Evolutionary conservation across 1,140 invertebrate genomes (phyloP), one percentile per base, ranked within the genome.

Genomic region (Sarcophaga peregrina): DNA sequence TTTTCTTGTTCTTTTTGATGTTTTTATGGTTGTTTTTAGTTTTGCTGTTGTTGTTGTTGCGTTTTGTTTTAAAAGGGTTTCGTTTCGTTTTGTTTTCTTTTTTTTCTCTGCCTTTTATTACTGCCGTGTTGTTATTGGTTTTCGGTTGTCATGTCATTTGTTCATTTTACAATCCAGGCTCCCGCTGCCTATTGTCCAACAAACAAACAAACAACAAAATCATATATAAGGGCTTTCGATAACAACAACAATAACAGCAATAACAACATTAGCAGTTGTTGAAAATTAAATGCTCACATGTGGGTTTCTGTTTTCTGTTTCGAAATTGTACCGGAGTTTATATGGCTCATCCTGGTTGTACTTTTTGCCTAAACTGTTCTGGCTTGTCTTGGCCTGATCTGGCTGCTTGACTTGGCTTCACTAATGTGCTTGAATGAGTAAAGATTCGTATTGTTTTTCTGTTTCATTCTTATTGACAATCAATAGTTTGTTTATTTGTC

Each of bases 271-370:
- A 47, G 50, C 75, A 78, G 47, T 78, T 78, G 75, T 78, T 52
- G 75, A 78, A 78, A 37, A 78, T 78, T 78, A 78, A 78, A 78
- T 78, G 75, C 75, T 78, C 75, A 78, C 75, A 78, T 78, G 75
- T 78, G 48, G 75, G 75, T 78, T 68, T 50, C 15, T 50, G 50
- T 78, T 48, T 52, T 17, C n/a, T 78, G 46, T 48, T 76, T 37
- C 25, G 1, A 37, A 37, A 37, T 37, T 37, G 25, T 37, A 37
- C 25, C 25, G 25, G 25, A n/a, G 1, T 37, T 37, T 37, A 4
- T 37, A 2, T 37, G 25, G 25, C 25, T 37, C 25, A 37, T 37
- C 25, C 25, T 37, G 25, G 1, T 4, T 37, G 25, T 37, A 37
- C 25, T 1, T 37, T 37, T 37, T 37, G 25, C 25, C 25, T 37